Base-by-base conservation (phyloP, 2,888 invertebrate species). In the Augochlorella aurata region DNA sequence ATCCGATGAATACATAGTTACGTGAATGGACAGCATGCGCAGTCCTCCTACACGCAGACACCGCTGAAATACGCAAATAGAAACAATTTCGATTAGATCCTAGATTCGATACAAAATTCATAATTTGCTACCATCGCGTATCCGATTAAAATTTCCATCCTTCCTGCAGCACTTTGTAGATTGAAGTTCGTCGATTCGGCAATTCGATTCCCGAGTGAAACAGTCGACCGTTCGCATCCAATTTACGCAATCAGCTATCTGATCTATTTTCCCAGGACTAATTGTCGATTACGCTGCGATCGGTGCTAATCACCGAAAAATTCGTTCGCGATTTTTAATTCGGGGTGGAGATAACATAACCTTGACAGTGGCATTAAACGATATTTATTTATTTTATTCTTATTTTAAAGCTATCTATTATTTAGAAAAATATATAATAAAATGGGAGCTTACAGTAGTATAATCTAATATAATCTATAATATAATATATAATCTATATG, bases 51-150 rank as follows among this genome's bases (percentile, higher is more conserved):
- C 2, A 29, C 29, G 29, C 2, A 29, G 29, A 29, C 29, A 29
- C 10, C 52, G n/a, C 52, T 52, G 9, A 52, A 52, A 52, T n/a
- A n/a, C 3, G 10, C 52, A 52, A 52, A n/a, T 52, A 52, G 52
- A 52, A 52, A 52, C 52, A n/a, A 52, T 52, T 52, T 52, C 52
- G 52, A 52, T 52, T n/a, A 52, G 52, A 52, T 52, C n/a, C 52
- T n/a, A 52, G 52, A 52, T 52, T 58, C 58, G 14, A 58, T 58
- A 58, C 12, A 21, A 58, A 58, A 58, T 58, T 58, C 21, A 21
- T 24, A 58, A 58, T 58, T 58, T 21, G 58, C 21, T 24, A 12
- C 21, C 52, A 9, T 0, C 12, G 14, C 12, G 24, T 58, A 21
- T 5, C 58, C 7, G 14, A 58, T 12, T 21, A 21, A 58, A 24